phyloP scores from a whole-genome alignment of 2,113 vertebrate genomes.

The Centropus unirufus region DNA sequence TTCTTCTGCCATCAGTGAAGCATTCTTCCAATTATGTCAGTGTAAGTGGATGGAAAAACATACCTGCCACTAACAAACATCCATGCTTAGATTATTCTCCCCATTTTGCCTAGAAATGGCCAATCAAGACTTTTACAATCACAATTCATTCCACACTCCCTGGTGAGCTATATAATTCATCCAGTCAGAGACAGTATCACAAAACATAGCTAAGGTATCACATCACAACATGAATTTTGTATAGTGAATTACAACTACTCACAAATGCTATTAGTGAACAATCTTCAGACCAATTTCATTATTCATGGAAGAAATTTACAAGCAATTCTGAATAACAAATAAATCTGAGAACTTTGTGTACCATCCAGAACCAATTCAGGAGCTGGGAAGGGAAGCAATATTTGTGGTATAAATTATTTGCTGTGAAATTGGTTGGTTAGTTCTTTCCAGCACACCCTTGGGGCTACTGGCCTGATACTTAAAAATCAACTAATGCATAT shows the following conservation, averaged over 20 bases:
- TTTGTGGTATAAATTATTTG: slow-evolving; percentile 45
- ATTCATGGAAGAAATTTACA: slow-evolving; percentile 42
- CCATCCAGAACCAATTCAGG: background rate
- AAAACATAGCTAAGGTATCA: slow-evolving; percentile 8
- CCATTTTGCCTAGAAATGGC: slow-evolving; percentile 31
- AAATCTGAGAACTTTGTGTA: slow-evolving; percentile 25
- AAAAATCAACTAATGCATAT: slow-evolving; percentile 42
- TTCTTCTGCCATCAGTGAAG: slow-evolving; percentile 35
- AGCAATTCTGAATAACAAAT: slow-evolving; percentile 29
- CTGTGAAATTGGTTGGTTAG: background rate
- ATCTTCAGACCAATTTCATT: slow-evolving; percentile 37
- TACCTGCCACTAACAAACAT: slow-evolving; percentile 24
- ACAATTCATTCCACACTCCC: slow-evolving; percentile 11
- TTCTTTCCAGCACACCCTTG: slow-evolving; percentile 7
- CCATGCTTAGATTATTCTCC: background rate
- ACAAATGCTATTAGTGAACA: slow-evolving; percentile 38
- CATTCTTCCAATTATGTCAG: slow-evolving; percentile 25
- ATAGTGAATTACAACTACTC: background rate
- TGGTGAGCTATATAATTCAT: slow-evolving; percentile 6
- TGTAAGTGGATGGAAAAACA: slow-evolving; percentile 4
- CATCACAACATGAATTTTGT: slow-evolving; percentile 36
- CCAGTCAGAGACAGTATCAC: background rate
- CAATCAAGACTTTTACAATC: slow-evolving; percentile 42
- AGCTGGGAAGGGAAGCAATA: background rate
- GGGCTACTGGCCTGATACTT: slow-evolving; percentile 17